These are phyloP conservation scores for Drosophila nr. perissopoda DNA, from an alignment of 2,888 invertebrate genomes.

Conservation along the genomic window DNA sequence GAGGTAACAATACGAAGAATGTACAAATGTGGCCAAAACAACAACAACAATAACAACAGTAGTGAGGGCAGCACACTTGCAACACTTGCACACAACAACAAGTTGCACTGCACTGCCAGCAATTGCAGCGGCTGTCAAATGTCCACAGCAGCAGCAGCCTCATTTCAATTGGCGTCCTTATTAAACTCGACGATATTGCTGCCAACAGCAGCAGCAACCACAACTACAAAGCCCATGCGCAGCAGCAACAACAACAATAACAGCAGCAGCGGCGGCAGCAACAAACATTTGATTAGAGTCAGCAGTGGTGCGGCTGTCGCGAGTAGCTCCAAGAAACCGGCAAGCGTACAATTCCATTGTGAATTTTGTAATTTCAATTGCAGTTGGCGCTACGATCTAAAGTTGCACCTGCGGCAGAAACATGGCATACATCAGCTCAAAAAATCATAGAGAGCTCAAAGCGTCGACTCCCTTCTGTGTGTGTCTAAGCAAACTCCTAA, in stretches of 20 bases:
- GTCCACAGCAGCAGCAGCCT: conserved; percentile 81
- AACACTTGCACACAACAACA: conserved; percentile 27
- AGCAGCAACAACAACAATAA: conserved; percentile 28
- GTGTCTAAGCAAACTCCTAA: background rate
- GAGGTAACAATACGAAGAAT: conserved; percentile 84
- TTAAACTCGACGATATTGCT: conserved; percentile 81
- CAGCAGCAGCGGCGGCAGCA: conserved; percentile 25
- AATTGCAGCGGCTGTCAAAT: conserved; percentile 82
- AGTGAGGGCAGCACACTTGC: conserved; percentile 12
- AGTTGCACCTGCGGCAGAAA: conserved; percentile 84
- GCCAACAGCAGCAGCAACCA: conserved; percentile 58
- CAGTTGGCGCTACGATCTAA: conserved; percentile 85
- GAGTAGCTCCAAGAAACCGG: conserved; percentile 65
- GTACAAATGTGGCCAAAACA: conserved; percentile 82
- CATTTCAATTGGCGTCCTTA: conserved; percentile 83
- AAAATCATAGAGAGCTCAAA: conserved; percentile 76
- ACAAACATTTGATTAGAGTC: conserved; percentile 21
- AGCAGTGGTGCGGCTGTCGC: conserved; percentile 4
- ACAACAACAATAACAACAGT: conserved; percentile 25
- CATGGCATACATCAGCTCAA: conserved; percentile 85
- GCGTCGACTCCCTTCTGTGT: conserved; percentile 8
- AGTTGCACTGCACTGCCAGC: conserved; percentile 54
- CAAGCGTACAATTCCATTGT: conserved; percentile 82
- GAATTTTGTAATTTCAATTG: conserved; percentile 84
- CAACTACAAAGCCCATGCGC: conserved; percentile 30